These are phyloP conservation scores for Brevipalpus yothersi DNA, from an alignment of 1,140 invertebrate genomes.

Conservation along the genomic window DNA sequence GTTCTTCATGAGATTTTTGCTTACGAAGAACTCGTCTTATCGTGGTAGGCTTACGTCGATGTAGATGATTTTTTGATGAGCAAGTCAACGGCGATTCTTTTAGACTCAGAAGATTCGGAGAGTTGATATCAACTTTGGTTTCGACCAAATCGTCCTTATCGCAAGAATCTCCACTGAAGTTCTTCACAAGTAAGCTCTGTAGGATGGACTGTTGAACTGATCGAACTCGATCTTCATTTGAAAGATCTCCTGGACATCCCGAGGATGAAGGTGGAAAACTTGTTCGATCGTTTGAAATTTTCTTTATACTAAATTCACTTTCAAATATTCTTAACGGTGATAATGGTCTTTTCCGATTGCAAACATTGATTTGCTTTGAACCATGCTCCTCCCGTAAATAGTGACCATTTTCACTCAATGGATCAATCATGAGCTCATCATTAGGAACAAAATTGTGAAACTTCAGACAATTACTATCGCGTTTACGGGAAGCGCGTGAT, in stretches of 20 bases:
- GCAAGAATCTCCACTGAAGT: not conserved
- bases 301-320: not conserved
- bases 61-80: not conserved
- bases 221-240: not conserved
- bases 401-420: not conserved
- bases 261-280: not conserved
- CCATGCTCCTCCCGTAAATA: conserved; percentile 15
- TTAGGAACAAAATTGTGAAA: conserved; percentile 11
- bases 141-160: not conserved
- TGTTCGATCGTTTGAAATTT: not conserved
- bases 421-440: not conserved
- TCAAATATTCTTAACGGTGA: not conserved
- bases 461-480: conserved; percentile 3
- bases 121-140: not conserved
- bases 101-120: not conserved
- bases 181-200: not conserved
- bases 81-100: not conserved
- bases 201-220: not conserved
- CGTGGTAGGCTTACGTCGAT: not conserved
- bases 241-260: not conserved
- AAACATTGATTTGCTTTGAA: conserved; percentile 15
- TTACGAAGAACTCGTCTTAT: not conserved
- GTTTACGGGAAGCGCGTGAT: not conserved
- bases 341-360: conserved; percentile 3
- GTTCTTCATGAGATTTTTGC: conserved; percentile 1